These are phyloP conservation scores for Catocala nupta DNA, from an alignment of 2,888 invertebrate species.

Conservation along the genomic window DNA sequence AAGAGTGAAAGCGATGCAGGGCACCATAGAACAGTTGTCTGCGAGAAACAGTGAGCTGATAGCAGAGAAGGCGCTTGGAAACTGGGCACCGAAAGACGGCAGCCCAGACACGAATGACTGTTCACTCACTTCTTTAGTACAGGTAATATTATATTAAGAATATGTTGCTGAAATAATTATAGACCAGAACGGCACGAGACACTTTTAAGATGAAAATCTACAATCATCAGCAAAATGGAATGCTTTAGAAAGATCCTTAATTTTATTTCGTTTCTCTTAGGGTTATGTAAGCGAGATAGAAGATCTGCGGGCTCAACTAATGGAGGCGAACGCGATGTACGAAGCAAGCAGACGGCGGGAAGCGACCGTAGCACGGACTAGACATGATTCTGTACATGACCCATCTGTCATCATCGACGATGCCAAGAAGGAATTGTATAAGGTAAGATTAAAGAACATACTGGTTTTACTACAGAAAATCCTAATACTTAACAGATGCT, in stretches of 20 bases:
- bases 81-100: constrained; percentile 86
- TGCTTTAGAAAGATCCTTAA: too few species aligned
- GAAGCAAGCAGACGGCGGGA: constrained; percentile 76
- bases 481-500: too few species aligned
- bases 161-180: neutral
- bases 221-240: too few species aligned
- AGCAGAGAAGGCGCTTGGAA: constrained; percentile 91
- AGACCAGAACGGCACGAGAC: neutral
- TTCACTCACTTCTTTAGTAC: constrained; percentile 80
- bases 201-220: too few species aligned
- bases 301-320: constrained; percentile 94
- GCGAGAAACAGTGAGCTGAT: constrained; percentile 93
- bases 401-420: constrained; percentile 88
- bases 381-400: constrained; percentile 75
- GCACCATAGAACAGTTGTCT: constrained; percentile 95
- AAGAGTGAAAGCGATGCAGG: constrained; percentile 97
- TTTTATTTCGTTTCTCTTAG: constrained; percentile 57
- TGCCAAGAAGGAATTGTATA: constrained; percentile 93
- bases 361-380: constrained; percentile 66
- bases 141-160: constrained; percentile 70
- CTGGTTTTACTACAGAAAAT: neutral
- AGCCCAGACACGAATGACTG: constrained; percentile 76
- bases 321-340: constrained; percentile 91
- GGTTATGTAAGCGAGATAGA: constrained; percentile 97
- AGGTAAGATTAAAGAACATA: constrained; percentile 62